Base-by-base conservation (phyloP, 2,797 vertebrate genomes). In the Balearica regulorum region DNA sequence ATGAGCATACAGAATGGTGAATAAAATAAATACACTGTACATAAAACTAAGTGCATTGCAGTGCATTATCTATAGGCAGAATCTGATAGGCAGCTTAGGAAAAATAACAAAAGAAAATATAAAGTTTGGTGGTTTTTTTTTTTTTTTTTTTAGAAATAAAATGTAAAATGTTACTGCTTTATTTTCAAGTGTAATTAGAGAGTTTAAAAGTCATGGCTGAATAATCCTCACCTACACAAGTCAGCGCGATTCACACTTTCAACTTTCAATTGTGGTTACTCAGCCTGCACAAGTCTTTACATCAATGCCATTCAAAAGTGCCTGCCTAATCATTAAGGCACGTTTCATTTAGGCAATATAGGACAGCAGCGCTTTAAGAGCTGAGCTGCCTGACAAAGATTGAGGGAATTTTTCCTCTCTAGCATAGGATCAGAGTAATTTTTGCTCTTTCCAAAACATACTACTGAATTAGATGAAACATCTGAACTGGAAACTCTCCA, bases 241-340 rank as follows among this genome's bases (percentile, higher is more conserved):
- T 19, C 28, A 13, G 28, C 8, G 10, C 2, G 3, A 62, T n/a
- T 61, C 12, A 28, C 13, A 3, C 29, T 61, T 43, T 61, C 61
- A 72, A 2, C 22, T 57, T 62, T 24, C 35, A 33, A 3, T 12
- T 55, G 24, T 16, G 35, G 22, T 62, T 57, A 44, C 22, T 26
- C 7, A 25, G 10, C 33, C 57, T 33, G 9, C 31, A 16, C 8
- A 9, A n/a, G 28, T 26, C 13, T 51, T 62, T 13, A 24, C 3
- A 3, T 0, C 10, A 22, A 49, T 8, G 41, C 6, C n/a, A n/a
- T 28, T 46, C 43, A 12, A 15, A 57, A 28, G 13, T 1, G 4
- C 22, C 70, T 44, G 13, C 22, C 35, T 54, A 3, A 43, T 53
- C 37, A 16, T 9, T 21, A 48, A 11, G 13, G 9, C 9, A 53